Evolutionary conservation across 2,113 vertebrate species (phyloP), one percentile per base, ranked within the genome.

Genomic region (Hydrolagus affinis): DNA sequence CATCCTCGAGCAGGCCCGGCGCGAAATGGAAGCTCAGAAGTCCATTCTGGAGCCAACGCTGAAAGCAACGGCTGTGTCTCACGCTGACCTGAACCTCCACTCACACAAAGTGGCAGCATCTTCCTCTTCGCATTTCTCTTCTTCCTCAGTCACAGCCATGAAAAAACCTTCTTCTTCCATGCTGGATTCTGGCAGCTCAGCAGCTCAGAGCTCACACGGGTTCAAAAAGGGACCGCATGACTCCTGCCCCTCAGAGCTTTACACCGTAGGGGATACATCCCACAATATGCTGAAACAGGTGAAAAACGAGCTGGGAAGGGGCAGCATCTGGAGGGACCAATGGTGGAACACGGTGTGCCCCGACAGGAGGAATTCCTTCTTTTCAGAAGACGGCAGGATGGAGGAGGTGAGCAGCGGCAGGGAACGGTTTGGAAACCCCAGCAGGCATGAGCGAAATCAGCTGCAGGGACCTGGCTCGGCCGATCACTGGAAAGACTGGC

Each of bases 11-110:
- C 96, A 98, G 91, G 96, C 96, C 86, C 95, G 97, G 87, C 92
- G 96, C 1, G 96, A 97, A 90, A 97, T 96, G 97, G 96, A 97
- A 91, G 97, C 96, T 88, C 96, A 97, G 91, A 96, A 97, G 92
- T 95, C 95, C 11, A 94, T 94, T 86, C 92, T 96, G 80, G 96
- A 98, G 91, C 96, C 96, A 87, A 92, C 95, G 91, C 95, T 97
- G 92, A 98, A 97, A 91, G 93, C 94, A 75, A 88, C 95, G 23
- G 94, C 95, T 3, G 88, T 95, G 74, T 91, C 96, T 90, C 96
- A 96, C 88, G 91, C 95, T 32, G 96, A 98, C 88, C 89, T 96
- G 76, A 85, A 92, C 87, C 91, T 97, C 88, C 91, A 95, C 88
- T 95, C 96, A 80, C 91, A 94, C 78, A 96, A 97, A 90, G 90